Evolutionary conservation across 2,113 vertebrate genomes (phyloP).

Genomic region (Thunnus thynnus): DNA sequence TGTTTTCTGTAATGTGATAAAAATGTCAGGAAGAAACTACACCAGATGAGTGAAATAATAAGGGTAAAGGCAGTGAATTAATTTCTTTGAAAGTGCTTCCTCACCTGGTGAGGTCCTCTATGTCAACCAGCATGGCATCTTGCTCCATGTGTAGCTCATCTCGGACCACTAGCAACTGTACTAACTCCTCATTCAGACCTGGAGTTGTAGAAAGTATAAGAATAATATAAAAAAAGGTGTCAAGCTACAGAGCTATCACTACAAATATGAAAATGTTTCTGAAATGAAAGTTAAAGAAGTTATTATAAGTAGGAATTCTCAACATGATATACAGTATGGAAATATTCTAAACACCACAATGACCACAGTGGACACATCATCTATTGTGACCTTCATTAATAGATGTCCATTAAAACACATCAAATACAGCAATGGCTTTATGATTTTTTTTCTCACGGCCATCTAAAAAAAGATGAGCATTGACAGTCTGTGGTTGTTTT

Average conservation of each 20-base stretch:
- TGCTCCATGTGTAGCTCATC: slow-evolving; percentile 99
- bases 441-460: background rate
- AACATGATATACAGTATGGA: background rate
- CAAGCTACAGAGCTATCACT: background rate
- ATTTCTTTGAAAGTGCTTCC: background rate
- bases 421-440: background rate
- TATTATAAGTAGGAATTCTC: background rate
- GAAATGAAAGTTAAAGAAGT: too few species aligned
- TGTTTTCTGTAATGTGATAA: too few species aligned
- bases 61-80: background rate
- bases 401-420: background rate
- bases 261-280: background rate
- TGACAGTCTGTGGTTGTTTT: slow-evolving; percentile 15
- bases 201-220: background rate
- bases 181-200: slow-evolving; percentile 99
- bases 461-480: background rate
- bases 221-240: background rate
- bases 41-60: background rate
- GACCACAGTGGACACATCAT: background rate
- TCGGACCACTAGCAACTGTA: slow-evolving; percentile 97
- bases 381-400: background rate
- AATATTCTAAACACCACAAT: background rate
- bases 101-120: slow-evolving; percentile 98
- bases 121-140: slow-evolving; percentile 99
- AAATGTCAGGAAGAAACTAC: too few species aligned